Conservation (phyloP, 1,140 invertebrate genomes). For the Drosophila orena region DNA sequence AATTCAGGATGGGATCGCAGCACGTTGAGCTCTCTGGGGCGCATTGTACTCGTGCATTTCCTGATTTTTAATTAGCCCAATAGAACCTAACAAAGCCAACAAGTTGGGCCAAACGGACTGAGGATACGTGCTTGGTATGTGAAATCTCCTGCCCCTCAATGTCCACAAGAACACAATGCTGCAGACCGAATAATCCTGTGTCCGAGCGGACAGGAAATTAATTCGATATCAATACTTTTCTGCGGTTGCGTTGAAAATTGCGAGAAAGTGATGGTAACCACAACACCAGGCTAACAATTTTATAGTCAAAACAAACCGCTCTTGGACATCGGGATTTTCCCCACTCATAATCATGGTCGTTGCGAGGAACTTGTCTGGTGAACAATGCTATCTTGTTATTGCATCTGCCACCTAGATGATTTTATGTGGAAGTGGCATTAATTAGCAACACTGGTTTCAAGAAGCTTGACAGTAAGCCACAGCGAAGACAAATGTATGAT, state of each 20-base stretch:
- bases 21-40: background rate
- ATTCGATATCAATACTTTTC: slow-evolving; percentile 52
- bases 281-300: slow-evolving; percentile 7
- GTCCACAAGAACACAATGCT: background rate
- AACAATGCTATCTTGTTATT: background rate
- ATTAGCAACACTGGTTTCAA: background rate
- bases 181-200: slow-evolving; percentile 14
- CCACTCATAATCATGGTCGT: slow-evolving; percentile 9
- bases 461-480: background rate
- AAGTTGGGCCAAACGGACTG: slow-evolving; percentile 28
- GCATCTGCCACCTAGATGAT: background rate
- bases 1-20: slow-evolving; percentile 20
- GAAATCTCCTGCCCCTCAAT: slow-evolving; percentile 10
- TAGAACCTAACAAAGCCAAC: slow-evolving; percentile 29
- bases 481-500: too few species aligned
- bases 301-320: slow-evolving; percentile 11
- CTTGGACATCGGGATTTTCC: slow-evolving; percentile 11
- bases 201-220: slow-evolving; percentile 52
- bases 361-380: background rate
- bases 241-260: slow-evolving; percentile 40
- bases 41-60: slow-evolving; percentile 64
- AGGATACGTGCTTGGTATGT: slow-evolving; percentile 50
- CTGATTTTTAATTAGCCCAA: slow-evolving; percentile 73
- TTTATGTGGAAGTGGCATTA: background rate
- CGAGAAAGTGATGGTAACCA: slow-evolving; percentile 48